Evolutionary conservation across 2,888 invertebrate genomes (phyloP).

Genomic region (Mystacides longicornis): DNA sequence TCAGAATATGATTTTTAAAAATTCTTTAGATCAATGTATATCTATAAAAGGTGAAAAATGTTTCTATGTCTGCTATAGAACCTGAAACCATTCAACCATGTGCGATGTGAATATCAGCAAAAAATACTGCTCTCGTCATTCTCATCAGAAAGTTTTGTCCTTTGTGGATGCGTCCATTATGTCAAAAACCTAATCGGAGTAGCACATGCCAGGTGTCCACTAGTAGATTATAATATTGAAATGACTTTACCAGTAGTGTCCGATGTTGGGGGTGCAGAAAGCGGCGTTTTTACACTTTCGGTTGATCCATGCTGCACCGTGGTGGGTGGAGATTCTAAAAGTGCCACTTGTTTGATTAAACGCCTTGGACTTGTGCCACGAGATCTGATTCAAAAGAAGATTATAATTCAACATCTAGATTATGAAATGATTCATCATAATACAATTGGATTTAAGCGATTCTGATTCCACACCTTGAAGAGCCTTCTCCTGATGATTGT

Average conservation of each 20-base stretch:
- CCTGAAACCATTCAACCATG: too few species aligned
- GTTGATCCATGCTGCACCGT: constrained; percentile 27
- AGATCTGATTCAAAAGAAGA: constrained; percentile 22
- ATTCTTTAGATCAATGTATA: too few species aligned
- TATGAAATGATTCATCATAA: neutral
- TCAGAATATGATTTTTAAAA: too few species aligned
- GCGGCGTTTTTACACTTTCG: constrained; percentile 20
- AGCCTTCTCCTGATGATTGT: constrained; percentile 25
- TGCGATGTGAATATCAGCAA: too few species aligned
- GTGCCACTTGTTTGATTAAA: constrained; percentile 63
- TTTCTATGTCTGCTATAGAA: too few species aligned
- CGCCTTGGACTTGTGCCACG: constrained; percentile 57
- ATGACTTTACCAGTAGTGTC: neutral
- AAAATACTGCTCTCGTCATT: too few species aligned
- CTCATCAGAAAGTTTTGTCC: too few species aligned
- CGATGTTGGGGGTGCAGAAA: constrained; percentile 10
- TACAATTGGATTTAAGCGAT: neutral
- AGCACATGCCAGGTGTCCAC: too few species aligned
- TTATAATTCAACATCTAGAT: neutral
- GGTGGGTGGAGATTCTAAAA: constrained; percentile 56
- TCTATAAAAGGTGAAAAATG: too few species aligned
- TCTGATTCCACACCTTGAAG: constrained; percentile 19
- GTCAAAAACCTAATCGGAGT: too few species aligned
- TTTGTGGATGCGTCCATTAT: too few species aligned
- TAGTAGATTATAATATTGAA: too few species aligned